Base-by-base conservation (phyloP, 2,888 invertebrate species). In the Taenaris catops region DNA sequence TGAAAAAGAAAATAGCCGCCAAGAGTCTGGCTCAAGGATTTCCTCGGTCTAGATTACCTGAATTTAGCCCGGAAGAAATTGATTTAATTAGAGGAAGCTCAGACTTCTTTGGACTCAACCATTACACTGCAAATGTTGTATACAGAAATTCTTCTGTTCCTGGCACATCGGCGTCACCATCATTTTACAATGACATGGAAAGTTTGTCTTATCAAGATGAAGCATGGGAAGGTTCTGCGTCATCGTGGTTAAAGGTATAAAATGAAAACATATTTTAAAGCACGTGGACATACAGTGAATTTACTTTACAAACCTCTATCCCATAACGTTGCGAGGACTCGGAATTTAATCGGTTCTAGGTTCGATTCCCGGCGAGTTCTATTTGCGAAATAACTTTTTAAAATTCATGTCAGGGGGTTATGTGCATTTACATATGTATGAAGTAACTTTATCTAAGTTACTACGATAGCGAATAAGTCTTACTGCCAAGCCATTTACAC, bases 91-190 rank as follows among this genome's bases (percentile, higher is more conserved):
- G 71, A 5, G 90, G 84, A 17, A 54, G 61, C 0, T 86, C 89
- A 0, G 94, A 94, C 56, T 93, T 91, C 66, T 88, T 93, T 41
- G 93, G 92, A 4, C 61, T 94, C 3, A 94, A 94, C 51, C 88
- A 91, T 43, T 94, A 94, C 61, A 88, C 90, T 0, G 71, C 89
- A 3, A 58, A 57, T 38, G 51, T 89, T 25, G 72, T 68, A 1
- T 83, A 78, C 4, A 58, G 55, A 49, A 68, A 72, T 31, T 59
- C 55, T 4, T 56, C 58, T 7, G 51, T 52, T 0, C 19, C 44
- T 16, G 49, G 47, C 1, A 31, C 21, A 1, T 32, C 52, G 8
- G 26, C 38, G 0, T 23, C 41, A n/a, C 64, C 63, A 2, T 66
- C 63, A 2, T 52, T 44, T 10, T 42, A 40, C 3, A 61, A 64